Percentiles rank a stretch among this genome's conserved stretches.
phyloP scores from a whole-genome alignment of 2,113 vertebrate species.

The Morphnarchus princeps region DNA sequence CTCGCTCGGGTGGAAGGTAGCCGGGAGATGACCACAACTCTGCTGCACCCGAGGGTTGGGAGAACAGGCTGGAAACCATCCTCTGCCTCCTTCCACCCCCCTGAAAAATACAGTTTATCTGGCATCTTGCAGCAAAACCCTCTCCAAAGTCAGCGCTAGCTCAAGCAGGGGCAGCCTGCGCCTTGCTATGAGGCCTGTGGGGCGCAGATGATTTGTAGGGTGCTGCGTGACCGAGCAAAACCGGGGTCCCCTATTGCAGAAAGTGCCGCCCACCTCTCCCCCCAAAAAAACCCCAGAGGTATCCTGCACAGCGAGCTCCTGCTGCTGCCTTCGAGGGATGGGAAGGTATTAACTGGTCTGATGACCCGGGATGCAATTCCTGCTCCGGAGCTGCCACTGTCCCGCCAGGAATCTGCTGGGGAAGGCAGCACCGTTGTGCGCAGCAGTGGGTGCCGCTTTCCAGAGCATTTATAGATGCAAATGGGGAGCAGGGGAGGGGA shows the following conservation, averaged over 20 bases:
- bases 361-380: not conserved
- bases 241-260: accelerated
- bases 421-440: not conserved
- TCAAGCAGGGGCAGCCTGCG: not conserved
- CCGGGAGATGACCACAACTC: not conserved
- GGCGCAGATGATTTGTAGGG: not conserved
- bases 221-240: accelerated
- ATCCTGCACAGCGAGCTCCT: not conserved
- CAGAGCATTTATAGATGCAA: not conserved
- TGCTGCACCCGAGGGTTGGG: not conserved
- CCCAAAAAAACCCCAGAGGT: not conserved
- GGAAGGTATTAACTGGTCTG: not conserved
- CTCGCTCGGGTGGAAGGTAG: not conserved
- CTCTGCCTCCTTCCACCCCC: not conserved
- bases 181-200: not conserved
- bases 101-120: not conserved
- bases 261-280: not conserved
- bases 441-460: not conserved
- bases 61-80: not conserved
- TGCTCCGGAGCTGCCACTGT: accelerated
- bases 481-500: not conserved
- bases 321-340: not conserved
- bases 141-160: not conserved
- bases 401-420: not conserved
- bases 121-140: too few species aligned